Conservation (phyloP, 92 coral and sea anemone genomes). For the Actinostola sp. region DNA sequence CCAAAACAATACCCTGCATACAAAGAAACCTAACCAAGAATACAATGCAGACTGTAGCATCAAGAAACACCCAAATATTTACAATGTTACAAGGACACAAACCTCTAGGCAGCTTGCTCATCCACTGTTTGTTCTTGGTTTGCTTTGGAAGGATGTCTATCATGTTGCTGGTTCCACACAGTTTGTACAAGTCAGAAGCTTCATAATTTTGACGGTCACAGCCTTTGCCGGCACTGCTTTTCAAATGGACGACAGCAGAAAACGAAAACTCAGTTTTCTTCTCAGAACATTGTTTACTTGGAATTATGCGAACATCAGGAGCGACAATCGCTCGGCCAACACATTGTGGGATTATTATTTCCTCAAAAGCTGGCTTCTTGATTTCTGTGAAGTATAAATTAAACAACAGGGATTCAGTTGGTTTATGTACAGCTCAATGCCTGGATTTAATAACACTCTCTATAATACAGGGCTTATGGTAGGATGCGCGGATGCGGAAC, state of each 20-base stretch:
- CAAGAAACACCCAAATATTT: background rate
- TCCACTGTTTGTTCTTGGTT: slow-evolving; percentile 77
- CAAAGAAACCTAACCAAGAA: too few species aligned
- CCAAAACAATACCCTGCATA: too few species aligned
- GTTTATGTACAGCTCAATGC: too few species aligned
- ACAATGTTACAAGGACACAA: background rate
- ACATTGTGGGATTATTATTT: slow-evolving; percentile 64
- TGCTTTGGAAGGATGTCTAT: slow-evolving; percentile 82
- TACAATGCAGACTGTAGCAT: background rate
- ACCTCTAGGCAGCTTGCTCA: slow-evolving; percentile 12
- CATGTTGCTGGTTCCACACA: slow-evolving; percentile 81
- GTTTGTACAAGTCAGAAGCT: slow-evolving; percentile 77
- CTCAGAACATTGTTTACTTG: slow-evolving; percentile 68
- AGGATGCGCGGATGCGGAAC: too few species aligned
- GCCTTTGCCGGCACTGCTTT: slow-evolving; percentile 67
- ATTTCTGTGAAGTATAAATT: slow-evolving; percentile 42
- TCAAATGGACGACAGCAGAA: slow-evolving; percentile 68
- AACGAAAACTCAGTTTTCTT: slow-evolving; percentile 59
- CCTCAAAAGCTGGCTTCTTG: slow-evolving; percentile 49
- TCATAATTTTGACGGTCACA: slow-evolving; percentile 89
- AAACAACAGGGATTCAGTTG: background rate
- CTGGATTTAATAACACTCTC: too few species aligned
- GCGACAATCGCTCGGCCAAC: slow-evolving; percentile 63
- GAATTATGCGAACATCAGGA: slow-evolving; percentile 58
- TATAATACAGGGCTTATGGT: too few species aligned